Evolutionary conservation across 2,888 invertebrate species (phyloP), one percentile per base, ranked within the genome.

Genomic region (Nomada fabriciana): DNA sequence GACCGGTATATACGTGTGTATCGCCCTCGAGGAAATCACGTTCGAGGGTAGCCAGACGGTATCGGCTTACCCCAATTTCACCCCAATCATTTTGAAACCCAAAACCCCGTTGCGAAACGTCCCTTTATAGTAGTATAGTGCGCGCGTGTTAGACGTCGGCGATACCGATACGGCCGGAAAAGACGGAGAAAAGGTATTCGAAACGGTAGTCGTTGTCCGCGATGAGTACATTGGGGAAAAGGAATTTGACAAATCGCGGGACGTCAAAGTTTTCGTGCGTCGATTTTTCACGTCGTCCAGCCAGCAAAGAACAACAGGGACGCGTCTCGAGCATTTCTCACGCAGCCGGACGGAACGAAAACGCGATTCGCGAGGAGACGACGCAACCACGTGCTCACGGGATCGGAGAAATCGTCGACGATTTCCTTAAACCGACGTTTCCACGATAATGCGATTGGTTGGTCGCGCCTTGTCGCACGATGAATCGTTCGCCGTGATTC

Each of bases 1-100:
- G 92, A 91, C 91, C 91, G 85, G 83, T 78, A 77, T 69, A 79
- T 78, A 78, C 76, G 70, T 64, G 68, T 69, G 68, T 79, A 69
- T 82, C 88, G 80, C 83, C 88, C 88, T 88, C 76, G 85, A 88
- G 85, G 76, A 85, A 82, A 82, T 79, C 82, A 60, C 78, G 67
- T 36, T 43, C 85, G 81, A 80, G 86, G 88, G 85, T 88, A 80
- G 82, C 82, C 85, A 80, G 82, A 86, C 88, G 89, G 91, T 92
- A 93, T 93, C 93, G 91, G 91, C 92, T 94, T 93, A 93, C 94
- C 93, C 92, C 93, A 93, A 94, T 93, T 93, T 92, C 89, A 92
- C 91, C 92, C 93, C 93, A 93, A 93, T 93, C 93, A 94, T 92
- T 93, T 91, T 93, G 93, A 93, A 93, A 93, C 92, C 90, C 86